phyloP scores from a whole-genome alignment of 1,140 invertebrate species.

The Hylaeus volcanicus region DNA sequence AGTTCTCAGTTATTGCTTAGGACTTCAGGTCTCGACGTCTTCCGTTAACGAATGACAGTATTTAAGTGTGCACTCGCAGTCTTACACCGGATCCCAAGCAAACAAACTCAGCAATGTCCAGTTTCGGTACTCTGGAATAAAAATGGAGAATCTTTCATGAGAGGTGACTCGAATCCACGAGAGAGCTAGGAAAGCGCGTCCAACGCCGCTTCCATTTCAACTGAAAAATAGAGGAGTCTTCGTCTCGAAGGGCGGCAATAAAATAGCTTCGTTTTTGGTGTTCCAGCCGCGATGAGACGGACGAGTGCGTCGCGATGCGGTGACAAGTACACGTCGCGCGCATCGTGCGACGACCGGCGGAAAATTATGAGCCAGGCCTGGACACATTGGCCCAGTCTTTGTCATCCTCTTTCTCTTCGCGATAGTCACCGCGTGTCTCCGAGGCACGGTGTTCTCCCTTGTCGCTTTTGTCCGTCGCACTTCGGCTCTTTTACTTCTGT shows the following conservation, averaged over 20 bases:
- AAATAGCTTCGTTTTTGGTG: slow-evolving; percentile 33
- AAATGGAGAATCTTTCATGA: too few relatives aligned
- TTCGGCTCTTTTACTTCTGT: background rate
- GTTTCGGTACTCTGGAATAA: background rate
- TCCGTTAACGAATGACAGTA: too few relatives aligned
- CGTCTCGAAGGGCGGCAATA: slow-evolving; percentile 24
- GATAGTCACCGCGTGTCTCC: slow-evolving; percentile 8
- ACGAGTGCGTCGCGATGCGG: slow-evolving; percentile 73
- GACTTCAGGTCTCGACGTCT: too few relatives aligned
- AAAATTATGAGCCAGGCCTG: slow-evolving; percentile 78
- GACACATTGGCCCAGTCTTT: slow-evolving; percentile 37
- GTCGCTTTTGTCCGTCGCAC: background rate
- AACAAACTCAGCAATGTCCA: too few relatives aligned
- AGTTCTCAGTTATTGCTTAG: too few relatives aligned
- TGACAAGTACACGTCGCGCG: slow-evolving; percentile 75
- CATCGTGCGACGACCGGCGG: slow-evolving; percentile 35
- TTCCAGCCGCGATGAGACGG: slow-evolving; percentile 65
- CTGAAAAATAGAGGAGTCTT: background rate
- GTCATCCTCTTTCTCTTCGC: slow-evolving; percentile 30
- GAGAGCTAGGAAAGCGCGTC: background rate
- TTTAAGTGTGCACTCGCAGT: too few relatives aligned
- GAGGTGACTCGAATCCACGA: background rate
- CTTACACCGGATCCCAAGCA: too few relatives aligned
- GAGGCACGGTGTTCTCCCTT: slow-evolving; percentile 22
- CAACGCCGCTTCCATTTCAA: background rate